Conservation (phyloP, 1,140 invertebrate species). For the Thereuonema tuberculata region DNA sequence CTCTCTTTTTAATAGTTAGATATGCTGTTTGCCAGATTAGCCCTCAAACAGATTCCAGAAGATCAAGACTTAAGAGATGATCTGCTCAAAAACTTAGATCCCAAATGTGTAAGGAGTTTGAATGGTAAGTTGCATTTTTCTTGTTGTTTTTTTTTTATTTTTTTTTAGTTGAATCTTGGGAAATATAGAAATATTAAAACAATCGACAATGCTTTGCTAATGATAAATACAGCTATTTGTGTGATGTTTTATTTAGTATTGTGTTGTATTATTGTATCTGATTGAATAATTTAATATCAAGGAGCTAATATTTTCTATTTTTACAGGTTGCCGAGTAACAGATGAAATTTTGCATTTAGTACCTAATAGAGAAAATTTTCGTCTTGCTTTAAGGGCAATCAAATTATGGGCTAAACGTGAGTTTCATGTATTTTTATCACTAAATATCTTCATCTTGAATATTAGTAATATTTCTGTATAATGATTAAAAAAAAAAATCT, state of each 20-base stretch:
- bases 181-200: no score
- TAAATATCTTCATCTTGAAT: background rate
- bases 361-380: conserved; percentile 88
- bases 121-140: no score
- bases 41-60: conserved; percentile 76
- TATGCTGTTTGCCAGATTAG: conserved; percentile 88
- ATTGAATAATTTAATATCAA: no score
- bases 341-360: conserved; percentile 94
- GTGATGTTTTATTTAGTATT: no score
- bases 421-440: conserved; percentile 26
- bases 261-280: no score
- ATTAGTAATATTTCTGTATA: background rate
- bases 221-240: no score
- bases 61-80: conserved; percentile 78
- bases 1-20: conserved; percentile 40
- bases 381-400: conserved; percentile 80
- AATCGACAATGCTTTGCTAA: no score
- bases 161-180: no score
- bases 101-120: conserved; percentile 88
- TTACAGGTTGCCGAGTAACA: conserved; percentile 76
- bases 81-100: conserved; percentile 88
- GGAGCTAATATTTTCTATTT: no score
- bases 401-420: conserved; percentile 98
- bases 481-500: no score
- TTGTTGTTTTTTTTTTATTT: no score